Evolutionary conservation across 2,797 vertebrate species (phyloP), one percentile per base, ranked within the genome.

Genomic region (Anomalospiza imberbis): DNA sequence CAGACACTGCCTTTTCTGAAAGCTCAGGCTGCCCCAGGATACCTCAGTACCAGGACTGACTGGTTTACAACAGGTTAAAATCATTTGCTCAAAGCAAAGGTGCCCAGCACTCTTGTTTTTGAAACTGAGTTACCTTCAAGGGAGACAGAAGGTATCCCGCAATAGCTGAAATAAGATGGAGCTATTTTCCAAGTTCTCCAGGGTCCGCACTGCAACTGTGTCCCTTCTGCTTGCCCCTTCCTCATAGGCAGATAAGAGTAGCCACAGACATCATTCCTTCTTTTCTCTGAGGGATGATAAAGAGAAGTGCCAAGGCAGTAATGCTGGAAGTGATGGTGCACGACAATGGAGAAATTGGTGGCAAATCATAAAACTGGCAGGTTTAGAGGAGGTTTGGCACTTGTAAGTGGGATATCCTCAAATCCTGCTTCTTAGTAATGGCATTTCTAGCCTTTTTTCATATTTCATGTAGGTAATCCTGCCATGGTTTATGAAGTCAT

Each of bases 311-410:
- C 36, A 60, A 65, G 36, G 42, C 13, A 61, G 26, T 36, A 51
- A 48, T 18, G 17, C 28, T 83, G 36, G 62, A 63, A 73, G 66
- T 40, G 42, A 73, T 55, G 60, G 31, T 40, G 42, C 36, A 54
- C 0, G 0, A 22, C 38, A 47, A 21, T 14, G 25, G 14, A 65
- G 50, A 40, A 89, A 42, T 26, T 65, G 44, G 38, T 6, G 9
- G 17, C 34, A 79, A 62, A 31, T 29, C 31, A 38, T 4, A 10
- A 25, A 71, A 34, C 21, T 53, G 42, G 7, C 17, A 40, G 11
- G 8, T 38, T 83, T 11, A 61, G 47, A 50, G 31, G 15, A 78
- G 31, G 11, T 63, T 19, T 31, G 21, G 44, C 54, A 29, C 34
- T 61, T 71, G 15, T 57, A 25, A 51, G 15, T 12, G 32, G 16